Evolutionary conservation across 2,888 invertebrate genomes (phyloP).

Genomic region (Catocala sponsa): DNA sequence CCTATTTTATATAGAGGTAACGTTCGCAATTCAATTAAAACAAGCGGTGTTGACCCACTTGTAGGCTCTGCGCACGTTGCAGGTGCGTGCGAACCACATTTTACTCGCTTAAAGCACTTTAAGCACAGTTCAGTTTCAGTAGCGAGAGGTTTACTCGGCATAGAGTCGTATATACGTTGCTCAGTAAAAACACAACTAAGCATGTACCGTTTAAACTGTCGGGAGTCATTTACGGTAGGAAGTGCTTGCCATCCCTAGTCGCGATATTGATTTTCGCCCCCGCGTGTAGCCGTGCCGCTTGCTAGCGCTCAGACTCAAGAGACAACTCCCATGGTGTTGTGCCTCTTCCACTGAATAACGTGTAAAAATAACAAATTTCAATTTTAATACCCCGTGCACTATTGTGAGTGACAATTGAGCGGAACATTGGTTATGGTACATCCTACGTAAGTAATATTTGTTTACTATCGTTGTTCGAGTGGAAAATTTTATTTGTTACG

Average conservation of each 20-base stretch:
- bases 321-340: conserved; percentile 12
- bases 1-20: no score
- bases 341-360: background rate
- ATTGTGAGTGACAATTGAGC: conserved; percentile 34
- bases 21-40: no score
- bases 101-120: no score
- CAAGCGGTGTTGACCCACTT: no score
- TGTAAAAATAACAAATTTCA: background rate
- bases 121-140: no score
- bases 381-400: background rate
- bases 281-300: conserved; percentile 20
- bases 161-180: no score
- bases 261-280: conserved; percentile 49
- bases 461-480: background rate
- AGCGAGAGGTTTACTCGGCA: no score
- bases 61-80: no score
- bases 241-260: conserved; percentile 27
- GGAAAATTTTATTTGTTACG: background rate
- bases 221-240: conserved; percentile 28
- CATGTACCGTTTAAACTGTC: background rate
- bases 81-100: no score
- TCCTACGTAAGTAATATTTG: conserved; percentile 28
- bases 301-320: conserved; percentile 5
- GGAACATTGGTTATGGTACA: conserved; percentile 12
- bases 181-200: background rate